A percentile compares a stretch with the other conserved stretches of the same genome.
phyloP scores from a whole-genome alignment of 2,113 vertebrate species.

The Candoia aspera region DNA sequence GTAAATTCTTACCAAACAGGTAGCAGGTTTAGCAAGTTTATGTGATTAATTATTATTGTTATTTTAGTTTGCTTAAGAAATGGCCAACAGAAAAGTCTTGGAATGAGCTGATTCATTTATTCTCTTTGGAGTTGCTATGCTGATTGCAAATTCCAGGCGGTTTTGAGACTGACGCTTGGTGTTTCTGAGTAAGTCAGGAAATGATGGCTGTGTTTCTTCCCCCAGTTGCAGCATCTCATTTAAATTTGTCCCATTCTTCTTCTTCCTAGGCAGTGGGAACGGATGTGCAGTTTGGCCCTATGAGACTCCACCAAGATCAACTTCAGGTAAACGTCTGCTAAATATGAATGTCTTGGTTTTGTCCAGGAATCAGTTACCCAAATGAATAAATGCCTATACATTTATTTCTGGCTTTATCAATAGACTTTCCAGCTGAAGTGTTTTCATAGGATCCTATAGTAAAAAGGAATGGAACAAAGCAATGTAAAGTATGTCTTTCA shows the following conservation, averaged over 20 bases:
- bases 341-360: background rate
- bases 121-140: constrained; percentile 16
- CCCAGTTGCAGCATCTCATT: background rate
- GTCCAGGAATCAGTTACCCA: background rate
- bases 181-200: background rate
- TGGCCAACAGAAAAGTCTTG: background rate
- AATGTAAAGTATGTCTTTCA: background rate
- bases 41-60: constrained; percentile 22
- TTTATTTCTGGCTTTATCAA: background rate
- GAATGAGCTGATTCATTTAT: constrained; percentile 21
- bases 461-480: background rate
- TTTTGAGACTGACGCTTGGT: constrained; percentile 18
- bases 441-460: background rate
- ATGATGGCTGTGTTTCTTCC: background rate
- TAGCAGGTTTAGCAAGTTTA: background rate
- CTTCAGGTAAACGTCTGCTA: constrained; percentile 86
- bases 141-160: constrained; percentile 16
- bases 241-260: constrained; percentile 56
- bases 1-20: background rate
- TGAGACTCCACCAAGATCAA: constrained; percentile 95
- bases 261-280: constrained; percentile 81
- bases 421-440: background rate
- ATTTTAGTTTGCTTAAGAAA: constrained; percentile 30
- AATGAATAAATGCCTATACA: background rate
- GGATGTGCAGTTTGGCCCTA: constrained; percentile 96